Evolutionary conservation across 2,888 invertebrate species (phyloP), one percentile per base, ranked within the genome.

Genomic region (Yponomeuta malinellus): DNA sequence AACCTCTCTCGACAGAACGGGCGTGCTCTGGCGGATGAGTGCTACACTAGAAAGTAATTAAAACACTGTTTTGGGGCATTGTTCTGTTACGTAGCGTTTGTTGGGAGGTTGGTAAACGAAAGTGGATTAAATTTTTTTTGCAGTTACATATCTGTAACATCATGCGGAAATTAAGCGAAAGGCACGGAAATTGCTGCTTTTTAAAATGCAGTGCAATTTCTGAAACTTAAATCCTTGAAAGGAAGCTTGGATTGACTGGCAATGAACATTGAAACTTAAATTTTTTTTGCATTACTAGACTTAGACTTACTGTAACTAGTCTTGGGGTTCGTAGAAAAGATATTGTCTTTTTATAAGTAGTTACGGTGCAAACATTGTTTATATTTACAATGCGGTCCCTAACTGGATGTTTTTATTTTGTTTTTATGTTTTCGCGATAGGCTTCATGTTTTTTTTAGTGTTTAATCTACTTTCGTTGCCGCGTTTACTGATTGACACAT

Each of bases 21-120:
- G 59, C 79, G 89, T 63, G 89, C 90, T 63, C 83, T 91, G 76
- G 92, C 92, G 48, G 85, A 92, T 76, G 92, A 92, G 82, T 92
- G 92, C 79, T 92, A 92, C 79, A 91, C 90, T 73, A 84, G 92
- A 83, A 92, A 92, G 92, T 92, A 88, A 81, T 79, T 81, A 74
- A 76, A 70, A 73, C 71, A 63, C 15, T 15, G 59, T 73, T 48
- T 68, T 68, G 71, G 71, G 71, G 72, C 63, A 63, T 66, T 64
- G 63, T 74, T 71, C 43, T 72, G 74, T 76, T 79, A 78, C 76
- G 52, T 12, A 79, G 78, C 76, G 76, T 81, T 79, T 81, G 79
- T 78, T 82, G 78, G 76, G 52, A 3, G 12, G 52, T 52, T 52
- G 52, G 52, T 15, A 15, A 15, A 59, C 52, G 52, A 59, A 59